These are phyloP conservation scores for Fragum fragum DNA, from an alignment of 2,888 invertebrate species.

Conservation along the genomic window DNA sequence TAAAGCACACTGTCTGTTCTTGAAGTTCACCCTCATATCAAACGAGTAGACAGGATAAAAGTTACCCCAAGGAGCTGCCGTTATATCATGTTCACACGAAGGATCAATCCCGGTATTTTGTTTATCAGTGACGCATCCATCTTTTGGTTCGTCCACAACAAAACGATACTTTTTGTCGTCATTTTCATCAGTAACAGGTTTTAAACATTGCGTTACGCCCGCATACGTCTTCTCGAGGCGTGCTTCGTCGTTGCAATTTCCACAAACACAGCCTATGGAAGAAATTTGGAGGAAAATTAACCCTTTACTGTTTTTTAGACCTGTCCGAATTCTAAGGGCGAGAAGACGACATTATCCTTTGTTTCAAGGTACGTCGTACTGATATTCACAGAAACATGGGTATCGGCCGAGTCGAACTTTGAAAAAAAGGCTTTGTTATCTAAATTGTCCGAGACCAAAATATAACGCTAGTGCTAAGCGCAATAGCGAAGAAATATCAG, in stretches of 20 bases:
- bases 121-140: background rate
- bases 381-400: no score
- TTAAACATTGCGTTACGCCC: background rate
- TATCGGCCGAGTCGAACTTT: no score
- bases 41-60: background rate
- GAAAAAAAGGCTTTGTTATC: no score
- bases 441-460: no score
- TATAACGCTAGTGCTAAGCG: no score
- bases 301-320: no score
- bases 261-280: background rate
- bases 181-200: background rate
- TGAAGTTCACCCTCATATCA: background rate
- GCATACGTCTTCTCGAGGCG: background rate
- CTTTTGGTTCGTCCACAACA: background rate
- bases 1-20: background rate
- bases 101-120: background rate
- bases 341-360: no score
- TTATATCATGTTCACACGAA: background rate
- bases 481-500: no score
- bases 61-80: slow-evolving; percentile 3
- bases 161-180: background rate
- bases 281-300: no score
- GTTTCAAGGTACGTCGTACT: no score
- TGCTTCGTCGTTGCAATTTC: no score
- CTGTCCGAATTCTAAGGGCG: no score